Conservation (phyloP, 2,113 vertebrate genomes). For the Myotis lucifugus region DNA sequence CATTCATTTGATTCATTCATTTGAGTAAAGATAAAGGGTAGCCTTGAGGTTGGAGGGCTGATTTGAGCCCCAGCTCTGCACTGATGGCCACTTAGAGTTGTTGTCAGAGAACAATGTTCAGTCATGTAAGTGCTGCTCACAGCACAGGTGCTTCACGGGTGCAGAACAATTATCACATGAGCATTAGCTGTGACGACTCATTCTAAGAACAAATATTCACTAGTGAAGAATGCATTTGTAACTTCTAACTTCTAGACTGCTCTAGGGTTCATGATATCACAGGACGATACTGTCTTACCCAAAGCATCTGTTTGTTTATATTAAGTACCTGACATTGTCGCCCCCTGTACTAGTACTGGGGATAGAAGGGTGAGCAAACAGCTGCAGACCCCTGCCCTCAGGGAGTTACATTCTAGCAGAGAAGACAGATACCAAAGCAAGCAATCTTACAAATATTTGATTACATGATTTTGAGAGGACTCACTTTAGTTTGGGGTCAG, state of each 20-base stretch:
- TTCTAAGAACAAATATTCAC: neutral
- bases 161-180: neutral
- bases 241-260: neutral
- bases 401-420: neutral
- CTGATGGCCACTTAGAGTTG: neutral
- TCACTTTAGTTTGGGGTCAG: neutral
- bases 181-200: neutral
- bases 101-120: neutral
- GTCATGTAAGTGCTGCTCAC: neutral
- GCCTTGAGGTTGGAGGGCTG: neutral
- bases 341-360: neutral
- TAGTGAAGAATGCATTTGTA: neutral
- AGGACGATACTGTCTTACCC: neutral
- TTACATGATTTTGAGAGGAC: neutral
- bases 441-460: neutral
- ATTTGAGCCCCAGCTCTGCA: too few relatives aligned
- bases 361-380: neutral
- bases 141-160: neutral
- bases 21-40: neutral
- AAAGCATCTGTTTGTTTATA: neutral
- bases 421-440: neutral
- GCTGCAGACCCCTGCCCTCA: rapidly evolving
- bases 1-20: neutral
- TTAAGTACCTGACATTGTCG: neutral
- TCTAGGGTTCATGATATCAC: neutral